Evolutionary conservation across 2,113 vertebrate genomes (phyloP).

Genomic region (Neotoma lepida): DNA sequence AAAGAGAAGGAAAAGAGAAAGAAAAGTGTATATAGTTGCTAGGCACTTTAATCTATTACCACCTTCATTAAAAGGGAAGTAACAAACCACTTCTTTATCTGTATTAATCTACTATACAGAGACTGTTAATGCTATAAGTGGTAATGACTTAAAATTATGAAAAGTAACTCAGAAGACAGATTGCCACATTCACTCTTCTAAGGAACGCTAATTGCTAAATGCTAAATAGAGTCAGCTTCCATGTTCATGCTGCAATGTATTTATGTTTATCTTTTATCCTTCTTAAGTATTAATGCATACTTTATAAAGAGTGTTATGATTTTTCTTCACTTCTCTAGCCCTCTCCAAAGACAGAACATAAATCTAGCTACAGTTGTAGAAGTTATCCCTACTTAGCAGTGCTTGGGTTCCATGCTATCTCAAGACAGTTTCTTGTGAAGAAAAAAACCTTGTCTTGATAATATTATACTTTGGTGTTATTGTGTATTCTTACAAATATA

Average conservation of each 20-base stretch:
- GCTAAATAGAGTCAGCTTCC: constrained; percentile 15
- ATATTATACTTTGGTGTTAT: too few species aligned
- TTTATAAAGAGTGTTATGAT: neutral
- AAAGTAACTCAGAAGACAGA: constrained; percentile 42
- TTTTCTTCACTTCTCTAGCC: neutral
- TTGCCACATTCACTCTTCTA: constrained; percentile 40
- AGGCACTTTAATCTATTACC: constrained; percentile 32
- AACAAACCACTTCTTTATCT: constrained; percentile 14
- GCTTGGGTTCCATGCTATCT: neutral
- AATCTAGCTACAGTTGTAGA: neutral
- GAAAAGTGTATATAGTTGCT: neutral
- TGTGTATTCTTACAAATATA: too few species aligned
- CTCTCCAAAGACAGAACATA: constrained; percentile 39
- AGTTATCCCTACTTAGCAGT: neutral
- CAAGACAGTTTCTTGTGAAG: constrained; percentile 35
- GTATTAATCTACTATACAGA: constrained; percentile 2
- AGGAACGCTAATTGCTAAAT: constrained; percentile 20
- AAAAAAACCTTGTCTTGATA: neutral
- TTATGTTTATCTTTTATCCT: constrained; percentile 34
- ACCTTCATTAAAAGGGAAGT: constrained; percentile 41
- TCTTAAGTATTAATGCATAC: neutral
- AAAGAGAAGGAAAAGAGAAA: neutral
- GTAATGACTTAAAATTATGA: constrained; percentile 10
- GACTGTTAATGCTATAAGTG: neutral
- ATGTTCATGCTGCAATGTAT: neutral